These are phyloP conservation scores for Mycetomoellerius zeteki DNA, from an alignment of 1,140 invertebrate species.

Conservation along the genomic window DNA sequence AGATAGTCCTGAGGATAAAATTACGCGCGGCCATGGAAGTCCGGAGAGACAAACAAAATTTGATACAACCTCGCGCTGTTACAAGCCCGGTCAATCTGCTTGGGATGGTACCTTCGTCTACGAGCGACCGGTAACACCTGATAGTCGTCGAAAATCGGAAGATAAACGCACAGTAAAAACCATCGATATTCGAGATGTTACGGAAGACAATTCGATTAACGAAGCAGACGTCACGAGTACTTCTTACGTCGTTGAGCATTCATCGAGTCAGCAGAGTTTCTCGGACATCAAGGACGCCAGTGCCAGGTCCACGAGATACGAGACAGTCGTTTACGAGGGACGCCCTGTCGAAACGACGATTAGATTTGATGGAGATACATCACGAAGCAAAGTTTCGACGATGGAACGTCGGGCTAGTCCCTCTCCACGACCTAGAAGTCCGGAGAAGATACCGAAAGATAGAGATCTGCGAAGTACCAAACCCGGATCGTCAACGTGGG, in stretches of 20 bases:
- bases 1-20: conserved; percentile 31
- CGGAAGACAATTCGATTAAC: conserved; percentile 82
- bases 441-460: conserved; percentile 52
- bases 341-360: conserved; percentile 39
- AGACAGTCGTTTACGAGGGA: conserved; percentile 63
- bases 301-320: conserved; percentile 53
- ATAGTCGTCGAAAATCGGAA: conserved; percentile 29
- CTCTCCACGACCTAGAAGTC: conserved; percentile 58
- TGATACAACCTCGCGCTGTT: conserved; percentile 57
- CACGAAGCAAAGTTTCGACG: background rate
- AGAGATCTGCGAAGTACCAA: conserved; percentile 60
- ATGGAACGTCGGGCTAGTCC: conserved; percentile 28
- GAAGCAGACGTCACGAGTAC: conserved; percentile 79
- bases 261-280: conserved; percentile 78
- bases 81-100: conserved; percentile 75
- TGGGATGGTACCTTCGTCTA: conserved; percentile 80
- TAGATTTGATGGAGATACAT: conserved; percentile 16
- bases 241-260: conserved; percentile 82
- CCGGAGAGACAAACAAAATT: conserved; percentile 4
- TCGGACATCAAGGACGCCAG: conserved; percentile 70
- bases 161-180: conserved; percentile 19
- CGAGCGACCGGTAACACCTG: conserved; percentile 51
- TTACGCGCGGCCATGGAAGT: background rate
- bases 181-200: conserved; percentile 80
- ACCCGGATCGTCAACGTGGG: conserved; percentile 87